These are phyloP conservation scores for Cherax destructor DNA, from an alignment of 1,140 invertebrate genomes.

Conservation along the genomic window DNA sequence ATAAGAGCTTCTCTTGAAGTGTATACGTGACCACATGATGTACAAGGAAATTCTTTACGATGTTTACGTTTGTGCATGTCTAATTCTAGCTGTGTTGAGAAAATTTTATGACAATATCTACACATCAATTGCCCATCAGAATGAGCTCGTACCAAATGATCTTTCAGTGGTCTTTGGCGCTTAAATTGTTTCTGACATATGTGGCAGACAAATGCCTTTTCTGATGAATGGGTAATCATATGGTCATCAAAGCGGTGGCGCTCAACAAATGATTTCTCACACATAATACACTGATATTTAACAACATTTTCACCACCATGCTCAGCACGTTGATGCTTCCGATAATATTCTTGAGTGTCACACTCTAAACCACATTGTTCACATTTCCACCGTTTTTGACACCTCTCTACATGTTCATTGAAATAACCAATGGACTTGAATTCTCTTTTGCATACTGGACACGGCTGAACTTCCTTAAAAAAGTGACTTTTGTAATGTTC, in stretches of 20 bases:
- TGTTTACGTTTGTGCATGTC: slow-evolving; percentile 52
- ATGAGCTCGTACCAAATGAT: slow-evolving; percentile 63
- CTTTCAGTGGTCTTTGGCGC: slow-evolving; percentile 58
- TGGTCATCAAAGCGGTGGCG: slow-evolving; percentile 68
- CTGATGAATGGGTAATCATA: slow-evolving; percentile 63
- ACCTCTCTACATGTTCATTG: slow-evolving; percentile 68
- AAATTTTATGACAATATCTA: slow-evolving; percentile 43
- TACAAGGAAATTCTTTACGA: slow-evolving; percentile 44
- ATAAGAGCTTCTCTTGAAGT: slow-evolving; percentile 42
- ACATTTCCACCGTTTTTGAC: slow-evolving; percentile 69
- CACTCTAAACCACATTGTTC: slow-evolving; percentile 63
- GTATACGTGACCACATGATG: slow-evolving; percentile 36
- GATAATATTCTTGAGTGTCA: slow-evolving; percentile 57
- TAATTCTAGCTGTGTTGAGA: slow-evolving; percentile 49
- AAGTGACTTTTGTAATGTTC: slow-evolving; percentile 71
- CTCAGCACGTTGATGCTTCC: slow-evolving; percentile 59
- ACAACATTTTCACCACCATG: slow-evolving; percentile 54
- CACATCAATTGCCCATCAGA: slow-evolving; percentile 35
- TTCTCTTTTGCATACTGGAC: slow-evolving; percentile 66
- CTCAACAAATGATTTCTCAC: slow-evolving; percentile 66
- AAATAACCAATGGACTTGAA: slow-evolving; percentile 70
- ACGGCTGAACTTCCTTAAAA: slow-evolving; percentile 64
- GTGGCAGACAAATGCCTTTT: slow-evolving; percentile 55
- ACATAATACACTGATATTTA: slow-evolving; percentile 57
- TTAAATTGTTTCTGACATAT: slow-evolving; percentile 69